phyloP scores from a whole-genome alignment of 2,888 invertebrate genomes.

The Ectemnius lituratus region DNA sequence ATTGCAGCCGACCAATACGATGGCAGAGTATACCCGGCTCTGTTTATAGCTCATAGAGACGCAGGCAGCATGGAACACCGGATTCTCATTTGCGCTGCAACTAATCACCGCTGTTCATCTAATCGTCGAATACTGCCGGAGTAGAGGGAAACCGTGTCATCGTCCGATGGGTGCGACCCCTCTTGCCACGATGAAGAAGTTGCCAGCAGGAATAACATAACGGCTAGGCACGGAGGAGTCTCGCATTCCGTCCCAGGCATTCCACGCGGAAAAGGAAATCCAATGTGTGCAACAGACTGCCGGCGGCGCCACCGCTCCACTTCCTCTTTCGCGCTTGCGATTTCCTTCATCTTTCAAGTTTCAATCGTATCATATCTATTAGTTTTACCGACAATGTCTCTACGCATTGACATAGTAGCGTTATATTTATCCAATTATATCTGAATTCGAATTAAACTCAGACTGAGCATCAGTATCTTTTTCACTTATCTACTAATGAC shows the following conservation, averaged over 20 bases:
- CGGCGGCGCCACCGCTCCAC: slow-evolving; percentile 10
- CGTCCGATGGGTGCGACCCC: neutral
- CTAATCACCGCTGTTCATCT: neutral
- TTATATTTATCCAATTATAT: no score
- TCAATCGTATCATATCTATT: no score
- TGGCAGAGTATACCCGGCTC: no score
- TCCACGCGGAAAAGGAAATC: slow-evolving; percentile 7
- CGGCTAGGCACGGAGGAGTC: neutral
- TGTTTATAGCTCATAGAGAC: no score
- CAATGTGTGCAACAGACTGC: neutral
- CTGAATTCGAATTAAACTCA: no score
- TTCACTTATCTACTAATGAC: no score
- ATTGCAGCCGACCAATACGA: slow-evolving; percentile 36
- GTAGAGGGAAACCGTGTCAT: neutral
- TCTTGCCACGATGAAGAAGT: neutral
- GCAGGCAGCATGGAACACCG: no score
- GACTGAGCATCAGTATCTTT: no score
- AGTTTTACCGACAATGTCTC: no score
- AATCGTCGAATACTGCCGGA: slow-evolving; percentile 8
- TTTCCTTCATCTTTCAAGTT: no score
- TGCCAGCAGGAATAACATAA: neutral
- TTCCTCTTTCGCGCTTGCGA: neutral
- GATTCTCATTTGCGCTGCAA: neutral
- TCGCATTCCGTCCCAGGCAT: neutral
- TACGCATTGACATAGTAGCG: no score